These are phyloP conservation scores for Anneissia japonica DNA, from an alignment of 35 echinoderm and acorn worm genomes.

Conservation along the genomic window DNA sequence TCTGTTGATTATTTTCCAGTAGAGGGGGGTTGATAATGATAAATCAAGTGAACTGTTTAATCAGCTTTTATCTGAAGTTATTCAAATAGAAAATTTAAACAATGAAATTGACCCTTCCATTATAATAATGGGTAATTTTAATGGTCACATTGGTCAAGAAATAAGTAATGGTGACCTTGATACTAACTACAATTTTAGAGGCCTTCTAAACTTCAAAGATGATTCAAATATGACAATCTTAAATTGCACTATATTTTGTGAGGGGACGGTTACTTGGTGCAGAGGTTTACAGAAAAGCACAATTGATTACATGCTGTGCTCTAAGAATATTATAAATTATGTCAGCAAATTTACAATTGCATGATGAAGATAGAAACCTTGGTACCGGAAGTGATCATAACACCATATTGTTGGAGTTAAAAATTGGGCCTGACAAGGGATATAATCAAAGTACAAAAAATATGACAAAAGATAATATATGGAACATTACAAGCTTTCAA, in stretches of 20 bases:
- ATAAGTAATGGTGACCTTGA: not conserved
- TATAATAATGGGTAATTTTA: conserved; percentile 19
- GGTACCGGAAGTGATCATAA: not conserved
- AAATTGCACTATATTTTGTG: not conserved
- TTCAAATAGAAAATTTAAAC: not conserved
- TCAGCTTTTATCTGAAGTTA: not conserved
- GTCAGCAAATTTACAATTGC: not conserved
- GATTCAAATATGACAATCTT: conserved; percentile 3
- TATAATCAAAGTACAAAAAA: not conserved
- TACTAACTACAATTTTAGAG: not conserved
- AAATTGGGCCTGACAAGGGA: too few species aligned
- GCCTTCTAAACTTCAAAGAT: not conserved
- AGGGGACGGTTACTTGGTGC: not conserved
- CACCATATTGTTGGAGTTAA: not conserved
- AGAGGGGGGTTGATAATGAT: not conserved
- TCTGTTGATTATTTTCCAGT: conserved; percentile 24
- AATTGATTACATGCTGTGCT: not conserved
- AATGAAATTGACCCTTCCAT: not conserved
- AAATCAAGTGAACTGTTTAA: not conserved
- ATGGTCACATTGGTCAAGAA: not conserved
- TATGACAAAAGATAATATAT: not conserved
- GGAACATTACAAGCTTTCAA: not conserved
- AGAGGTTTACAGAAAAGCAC: not conserved
- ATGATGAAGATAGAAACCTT: not conserved
- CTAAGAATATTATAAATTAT: not conserved